These are phyloP conservation scores for Circaetus gallicus DNA, from an alignment of 2,113 vertebrate genomes.

Conservation along the genomic window DNA sequence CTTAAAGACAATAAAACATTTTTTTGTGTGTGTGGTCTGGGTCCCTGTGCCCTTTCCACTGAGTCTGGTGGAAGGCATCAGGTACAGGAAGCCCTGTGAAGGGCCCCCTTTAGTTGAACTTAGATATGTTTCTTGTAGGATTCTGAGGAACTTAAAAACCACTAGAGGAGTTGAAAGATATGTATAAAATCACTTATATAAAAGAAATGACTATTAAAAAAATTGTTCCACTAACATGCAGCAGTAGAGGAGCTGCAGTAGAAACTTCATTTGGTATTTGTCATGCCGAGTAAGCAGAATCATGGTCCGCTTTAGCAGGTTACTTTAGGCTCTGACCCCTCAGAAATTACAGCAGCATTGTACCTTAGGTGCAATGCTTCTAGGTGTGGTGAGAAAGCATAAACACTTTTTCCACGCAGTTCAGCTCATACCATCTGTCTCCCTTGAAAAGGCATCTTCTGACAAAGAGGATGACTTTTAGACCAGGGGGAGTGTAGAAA, in stretches of 20 bases:
- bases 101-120: not conserved
- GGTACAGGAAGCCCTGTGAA: not conserved
- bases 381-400: conserved; percentile 14
- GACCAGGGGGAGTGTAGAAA: not conserved
- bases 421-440: conserved; percentile 44
- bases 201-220: not conserved
- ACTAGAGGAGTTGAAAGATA: not conserved
- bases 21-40: rapidly evolving
- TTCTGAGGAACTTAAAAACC: not conserved
- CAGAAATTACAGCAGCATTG: not conserved
- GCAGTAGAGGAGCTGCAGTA: not conserved
- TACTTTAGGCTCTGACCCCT: not conserved
- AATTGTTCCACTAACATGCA: not conserved
- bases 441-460: conserved; percentile 7
- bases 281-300: not conserved
- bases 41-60: not conserved
- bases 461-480: not conserved
- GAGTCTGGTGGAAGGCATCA: not conserved
- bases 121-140: not conserved
- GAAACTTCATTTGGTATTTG: not conserved
- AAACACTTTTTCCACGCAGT: conserved; percentile 23
- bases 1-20: not conserved
- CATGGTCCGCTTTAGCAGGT: not conserved
- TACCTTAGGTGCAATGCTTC: not conserved
- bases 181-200: not conserved